Base-by-base conservation (phyloP, 1,140 invertebrate species). In the Panagrolaimus sp. region DNA sequence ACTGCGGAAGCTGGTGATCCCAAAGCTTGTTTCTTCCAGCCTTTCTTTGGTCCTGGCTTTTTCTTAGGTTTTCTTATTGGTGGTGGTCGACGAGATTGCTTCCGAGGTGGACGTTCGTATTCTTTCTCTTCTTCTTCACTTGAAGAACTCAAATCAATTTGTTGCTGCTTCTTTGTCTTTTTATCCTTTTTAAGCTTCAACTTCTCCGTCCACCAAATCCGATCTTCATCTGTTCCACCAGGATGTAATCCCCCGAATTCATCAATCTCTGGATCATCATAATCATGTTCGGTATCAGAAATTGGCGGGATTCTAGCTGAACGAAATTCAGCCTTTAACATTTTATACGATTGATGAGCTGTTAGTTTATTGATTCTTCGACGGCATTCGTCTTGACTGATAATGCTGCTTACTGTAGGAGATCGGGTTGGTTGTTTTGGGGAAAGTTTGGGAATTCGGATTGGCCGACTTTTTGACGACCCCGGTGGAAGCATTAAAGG, bases 1-100 rank as follows among this genome's bases (percentile, higher is more conserved):
- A 46, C 98, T 85, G 85, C 98, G 14, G 48, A 52, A 26, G 17
- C 48, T 21, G 17, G 17, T 7, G 48, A 58, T 26, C 28, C 52
- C 8, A 28, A 26, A 6, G 15, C 17, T 7, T 24, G 8, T 21
- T 58, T 28, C 4, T 58, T 28, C 21, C 21, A 8, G 5, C 21
- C 52, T 28, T 21, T 58, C 17, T 21, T 26, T 21, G 52, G 52
- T 58, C 52, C 52, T 6, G 52, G 52, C 52, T 12, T 28, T 26
- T 58, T 28, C 17, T 10, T 1, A 58, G 21, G 21, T 4, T 26
- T 12, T 21, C 21, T 2, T 26, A 4, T 17, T 21, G 21, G 21
- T 3, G 21, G 52, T 5, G 52, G 9, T 21, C 52, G 52, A 58
- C 52, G 21, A 28, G 21, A 21, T 6, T 28, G 52, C 5, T 24